Conservation (phyloP, 2,113 vertebrate species). For the Genyomyrus donnyi region DNA sequence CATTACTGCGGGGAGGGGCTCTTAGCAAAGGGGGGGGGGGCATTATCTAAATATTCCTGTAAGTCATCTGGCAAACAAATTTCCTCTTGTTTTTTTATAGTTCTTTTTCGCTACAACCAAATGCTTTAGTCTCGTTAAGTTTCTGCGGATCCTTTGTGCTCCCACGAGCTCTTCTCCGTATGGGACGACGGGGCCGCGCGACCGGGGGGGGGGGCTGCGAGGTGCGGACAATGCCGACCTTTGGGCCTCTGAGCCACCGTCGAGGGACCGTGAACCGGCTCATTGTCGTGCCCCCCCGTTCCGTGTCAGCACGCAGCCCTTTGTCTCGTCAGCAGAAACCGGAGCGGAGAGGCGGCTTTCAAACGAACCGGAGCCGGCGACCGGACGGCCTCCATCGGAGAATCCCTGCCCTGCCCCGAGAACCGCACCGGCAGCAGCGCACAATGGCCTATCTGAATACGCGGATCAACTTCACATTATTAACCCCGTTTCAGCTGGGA, state of each 20-base stretch:
- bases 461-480: background rate
- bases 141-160: background rate
- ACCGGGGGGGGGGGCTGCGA: background rate
- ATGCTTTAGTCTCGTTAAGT: background rate
- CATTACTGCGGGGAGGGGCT: background rate
- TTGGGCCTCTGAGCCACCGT: conserved; percentile 4
- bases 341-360: background rate
- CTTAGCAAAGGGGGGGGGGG: too few relatives aligned
- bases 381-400: background rate
- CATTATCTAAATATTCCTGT: background rate
- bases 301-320: conserved; percentile 16
- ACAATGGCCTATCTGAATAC: background rate
- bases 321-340: conserved; percentile 7
- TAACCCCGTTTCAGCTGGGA: background rate
- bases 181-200: background rate
- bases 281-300: background rate
- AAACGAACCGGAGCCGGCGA: background rate
- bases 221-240: conserved; percentile 11
- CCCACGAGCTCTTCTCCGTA: background rate
- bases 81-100: background rate
- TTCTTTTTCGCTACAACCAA: background rate
- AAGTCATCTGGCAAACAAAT: conserved; percentile 11
- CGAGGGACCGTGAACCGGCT: background rate
- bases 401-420: background rate
- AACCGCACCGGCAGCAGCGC: background rate